Evolutionary conservation across 2,113 vertebrate species (phyloP), one percentile per base, ranked within the genome.

Genomic region (Festucalex cinctus): DNA sequence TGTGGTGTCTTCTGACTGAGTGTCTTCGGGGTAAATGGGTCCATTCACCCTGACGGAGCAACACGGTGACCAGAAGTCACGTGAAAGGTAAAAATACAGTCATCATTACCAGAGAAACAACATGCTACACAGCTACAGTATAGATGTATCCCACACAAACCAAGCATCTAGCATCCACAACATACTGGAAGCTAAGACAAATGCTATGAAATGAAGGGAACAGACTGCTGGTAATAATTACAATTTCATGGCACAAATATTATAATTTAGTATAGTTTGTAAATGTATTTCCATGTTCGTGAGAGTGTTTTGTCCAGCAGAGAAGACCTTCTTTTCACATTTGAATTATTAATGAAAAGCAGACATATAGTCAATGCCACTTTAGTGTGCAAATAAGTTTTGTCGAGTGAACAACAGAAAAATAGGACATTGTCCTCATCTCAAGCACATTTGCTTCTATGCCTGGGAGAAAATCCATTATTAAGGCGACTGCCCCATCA

Each of bases 11-110:
- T 80, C 78, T 71, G 86, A 70, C 22, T 75, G 36, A 1, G 85
- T 80, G 64, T 90, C 87, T 1, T 89, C 61, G 0, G 90, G 80
- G 81, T 96, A 92, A 65, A 91, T 83, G 6, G 95, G 93, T 65
- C 92, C 91, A 48, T 89, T 92, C 41, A 94, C 81, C 85, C 95
- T 98, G 83, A 58, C 64, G 79, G 72, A 35, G n/a, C 14, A 54
- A 13, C 57, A 43, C 61, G 41, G 60, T 24, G 10, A 62, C 28
- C 28, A 14, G 54, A 13, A 57, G 35, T n/a, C 61, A 41, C 39
- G 13, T 24, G 12, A 63, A 20, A 26, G n/a, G 61, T 44, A 39
- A 8, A 48, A 49, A 54, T 41, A 1, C 57, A 73, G 69, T 35
- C 1, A 28, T 68, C 48, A 46, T 7, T 36, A 59, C n/a, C 56